phyloP scores from a whole-genome alignment of 2,888 invertebrate genomes.

The Cerceris rybyensis region DNA sequence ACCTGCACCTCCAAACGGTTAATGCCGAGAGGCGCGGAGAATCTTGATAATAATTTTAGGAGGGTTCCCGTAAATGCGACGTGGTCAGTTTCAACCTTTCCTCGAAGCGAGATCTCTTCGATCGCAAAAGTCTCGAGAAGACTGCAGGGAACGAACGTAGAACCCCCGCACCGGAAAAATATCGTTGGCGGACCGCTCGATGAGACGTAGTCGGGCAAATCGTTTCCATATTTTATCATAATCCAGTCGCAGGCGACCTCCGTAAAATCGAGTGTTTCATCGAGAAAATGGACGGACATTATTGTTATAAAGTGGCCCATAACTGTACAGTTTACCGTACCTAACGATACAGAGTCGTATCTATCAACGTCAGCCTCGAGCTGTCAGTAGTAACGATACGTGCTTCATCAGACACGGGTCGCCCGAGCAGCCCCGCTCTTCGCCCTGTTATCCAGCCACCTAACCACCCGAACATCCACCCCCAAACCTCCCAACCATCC shows the following conservation, averaged over 20 bases:
- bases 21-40: constrained; percentile 28
- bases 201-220: constrained; percentile 25
- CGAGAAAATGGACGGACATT: constrained; percentile 48
- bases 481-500: not conserved
- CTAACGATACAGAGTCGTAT: constrained; percentile 60
- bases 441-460: not conserved
- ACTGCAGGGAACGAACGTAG: no score
- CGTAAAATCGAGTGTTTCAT: constrained; percentile 39
- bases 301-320: constrained; percentile 63
- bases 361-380: constrained; percentile 60
- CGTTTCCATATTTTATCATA: constrained; percentile 36
- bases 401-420: constrained; percentile 57
- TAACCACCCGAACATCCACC: not conserved
- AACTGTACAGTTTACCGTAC: constrained; percentile 60
- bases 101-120: not conserved
- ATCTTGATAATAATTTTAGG: constrained; percentile 46
- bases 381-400: constrained; percentile 66
- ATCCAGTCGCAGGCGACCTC: constrained; percentile 3
- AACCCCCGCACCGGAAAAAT: no score
- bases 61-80: constrained; percentile 35
- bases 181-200: not conserved
- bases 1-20: constrained; percentile 8
- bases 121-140: no score
- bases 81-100: constrained; percentile 9
- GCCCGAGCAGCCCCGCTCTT: constrained; percentile 6